Evolutionary conservation across 2,113 vertebrate species (phyloP), one percentile per base, ranked within the genome.

Genomic region (Cottus gobio): DNA sequence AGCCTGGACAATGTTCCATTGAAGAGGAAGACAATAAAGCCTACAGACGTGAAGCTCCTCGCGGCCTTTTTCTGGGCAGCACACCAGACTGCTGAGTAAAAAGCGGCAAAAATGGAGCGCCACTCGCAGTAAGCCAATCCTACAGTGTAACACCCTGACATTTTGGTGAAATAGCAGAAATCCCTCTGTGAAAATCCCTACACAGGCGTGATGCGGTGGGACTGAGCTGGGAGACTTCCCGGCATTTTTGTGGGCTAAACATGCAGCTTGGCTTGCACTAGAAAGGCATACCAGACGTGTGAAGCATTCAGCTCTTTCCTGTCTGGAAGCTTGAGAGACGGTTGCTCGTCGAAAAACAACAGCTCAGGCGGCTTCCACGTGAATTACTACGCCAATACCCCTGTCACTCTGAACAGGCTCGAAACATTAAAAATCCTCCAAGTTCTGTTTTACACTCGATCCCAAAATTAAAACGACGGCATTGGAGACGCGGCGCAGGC

Each of bases 211-310:
- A 87, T 82, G 86, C 30, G 78, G 79, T 76, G 57, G 77, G 82
- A 77, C 85, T 71, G 85, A 87, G 88, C 90, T 82, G 91, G 82
- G 93, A 93, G 85, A 83, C 85, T 87, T 90, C 81, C 86, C 87
- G 7, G 86, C 91, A 92, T 93, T 90, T 90, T 91, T 92, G 93
- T 91, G 92, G 92, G 80, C 82, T 89, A 84, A 90, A 91, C 90
- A 83, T 77, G 90, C 89, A 84, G 85, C 89, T 92, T 90, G 90
- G 92, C 90, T 87, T n/a, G 75, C 72, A 88, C 83, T 89, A 90
- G 85, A 93, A 91, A 92, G 90, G 88, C 87, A 92, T 92, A 92
- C 90, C 92, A 95, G 92, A 94, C 88, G 37, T 75, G 86, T 89
- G 86, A 90, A 91, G 83, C 89, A 89, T 89, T 86, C 87, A 77